These are phyloP conservation scores for Adelognathus sp. DNA, from an alignment of 2,888 invertebrate species.

Conservation along the genomic window DNA sequence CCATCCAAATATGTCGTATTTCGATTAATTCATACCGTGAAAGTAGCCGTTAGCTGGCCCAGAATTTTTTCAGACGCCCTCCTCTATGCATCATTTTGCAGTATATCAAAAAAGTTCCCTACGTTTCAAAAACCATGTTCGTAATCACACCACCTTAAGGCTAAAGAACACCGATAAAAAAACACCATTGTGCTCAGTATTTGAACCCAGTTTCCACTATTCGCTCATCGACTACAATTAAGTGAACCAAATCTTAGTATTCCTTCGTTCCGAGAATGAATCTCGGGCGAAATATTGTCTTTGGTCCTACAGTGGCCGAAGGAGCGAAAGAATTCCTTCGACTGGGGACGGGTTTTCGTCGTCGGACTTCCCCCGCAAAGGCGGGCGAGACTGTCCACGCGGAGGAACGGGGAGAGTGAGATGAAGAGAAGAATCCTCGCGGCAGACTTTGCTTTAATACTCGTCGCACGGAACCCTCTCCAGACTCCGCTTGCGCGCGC, in stretches of 20 bases:
- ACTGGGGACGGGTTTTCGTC: slow-evolving; percentile 56
- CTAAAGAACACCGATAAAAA: too few relatives aligned
- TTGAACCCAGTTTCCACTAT: too few relatives aligned
- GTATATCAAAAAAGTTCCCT: too few relatives aligned
- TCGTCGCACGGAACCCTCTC: slow-evolving; percentile 56
- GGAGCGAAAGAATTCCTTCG: slow-evolving; percentile 47
- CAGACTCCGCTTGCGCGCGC: too few relatives aligned
- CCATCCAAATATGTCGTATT: too few relatives aligned
- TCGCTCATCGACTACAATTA: background rate
- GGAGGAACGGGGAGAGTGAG: slow-evolving; percentile 32
- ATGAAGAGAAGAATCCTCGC: slow-evolving; percentile 23
- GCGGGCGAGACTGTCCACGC: slow-evolving; percentile 25
- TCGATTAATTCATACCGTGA: too few relatives aligned
- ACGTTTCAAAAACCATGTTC: too few relatives aligned
- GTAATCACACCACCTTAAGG: too few relatives aligned
- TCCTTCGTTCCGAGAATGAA: slow-evolving; percentile 43
- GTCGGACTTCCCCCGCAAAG: slow-evolving; percentile 32
- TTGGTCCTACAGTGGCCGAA: slow-evolving; percentile 21
- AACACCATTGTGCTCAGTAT: too few relatives aligned
- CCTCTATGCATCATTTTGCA: too few relatives aligned
- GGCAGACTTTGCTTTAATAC: slow-evolving; percentile 63
- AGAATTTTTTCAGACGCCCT: too few relatives aligned
- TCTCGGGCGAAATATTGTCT: slow-evolving; percentile 63
- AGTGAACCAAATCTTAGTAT: slow-evolving; percentile 27
- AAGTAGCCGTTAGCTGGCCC: too few relatives aligned